Evolutionary conservation across 2,113 vertebrate genomes (phyloP), one percentile per base, ranked within the genome.

Genomic region (Heliornis fulica): DNA sequence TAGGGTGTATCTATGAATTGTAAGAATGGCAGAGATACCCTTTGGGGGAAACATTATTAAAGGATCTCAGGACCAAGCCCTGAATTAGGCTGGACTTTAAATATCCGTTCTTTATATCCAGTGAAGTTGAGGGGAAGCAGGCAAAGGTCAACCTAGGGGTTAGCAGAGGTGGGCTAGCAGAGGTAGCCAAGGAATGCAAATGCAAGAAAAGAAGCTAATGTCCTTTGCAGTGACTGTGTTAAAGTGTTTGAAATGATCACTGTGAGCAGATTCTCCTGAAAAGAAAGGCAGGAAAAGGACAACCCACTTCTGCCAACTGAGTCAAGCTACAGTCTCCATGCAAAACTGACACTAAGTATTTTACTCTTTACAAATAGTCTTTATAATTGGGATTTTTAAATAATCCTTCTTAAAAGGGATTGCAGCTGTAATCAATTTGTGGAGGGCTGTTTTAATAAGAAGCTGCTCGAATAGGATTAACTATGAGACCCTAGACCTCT

Each of bases 341-440:
- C 87, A 95, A 97, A 95, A 95, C 82, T 94, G 89, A 94, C 94
- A 94, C 93, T 95, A 97, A 96, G 94, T 95, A 97, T 97, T 97
- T 93, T 95, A 86, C 94, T 97, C 94, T 97, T 96, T 96, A 95
- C 90, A 96, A 97, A 97, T 96, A 96, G 94, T 95, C 96, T 97
- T 97, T 97, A 97, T 97, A 97, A 98, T 97, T 97, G 94, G 96
- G 95, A 97, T 97, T 97, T 97, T 97, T 91, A 97, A 97, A 97
- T 96, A 97, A 98, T 97, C 95, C 96, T 95, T 94, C 95, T 97
- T 97, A 97, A 96, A 97, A 97, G 96, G 94, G 97, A 97, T 97
- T 98, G 96, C 95, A 96, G 96, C 95, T 97, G 97, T 97, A 97
- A 98, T 97, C 97, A 98, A 97, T 97, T 97, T 96, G 96, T 95